Evolutionary conservation across 2,888 invertebrate species (phyloP).

Genomic region (Cosmorhoe ocellata): DNA sequence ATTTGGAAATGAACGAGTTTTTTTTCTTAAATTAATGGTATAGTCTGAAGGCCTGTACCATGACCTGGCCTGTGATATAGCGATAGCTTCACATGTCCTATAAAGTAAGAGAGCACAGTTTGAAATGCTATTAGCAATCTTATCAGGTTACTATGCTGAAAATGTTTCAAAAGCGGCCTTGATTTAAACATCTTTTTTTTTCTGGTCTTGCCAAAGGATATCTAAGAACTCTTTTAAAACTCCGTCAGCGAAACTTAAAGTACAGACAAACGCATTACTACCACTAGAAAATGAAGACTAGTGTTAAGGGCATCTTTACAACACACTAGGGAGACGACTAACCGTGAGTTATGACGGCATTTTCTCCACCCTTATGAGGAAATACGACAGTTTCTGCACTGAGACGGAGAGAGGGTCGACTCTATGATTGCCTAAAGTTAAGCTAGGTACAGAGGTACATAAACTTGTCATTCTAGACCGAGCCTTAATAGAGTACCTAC

Average conservation of each 20-base stretch:
- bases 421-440: slow-evolving; percentile 70
- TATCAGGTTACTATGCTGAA: too few relatives aligned
- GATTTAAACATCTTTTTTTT: too few relatives aligned
- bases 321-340: slow-evolving; percentile 74
- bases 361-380: slow-evolving; percentile 80
- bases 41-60: too few relatives aligned
- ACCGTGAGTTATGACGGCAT: slow-evolving; percentile 78
- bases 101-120: too few relatives aligned
- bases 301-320: slow-evolving; percentile 81
- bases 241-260: slow-evolving; percentile 44
- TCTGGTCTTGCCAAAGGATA: too few relatives aligned
- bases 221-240: background rate
- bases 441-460: slow-evolving; percentile 47
- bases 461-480: slow-evolving; percentile 39
- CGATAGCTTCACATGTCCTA: too few relatives aligned
- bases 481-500: slow-evolving; percentile 29
- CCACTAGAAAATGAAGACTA: slow-evolving; percentile 77
- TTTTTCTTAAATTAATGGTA: too few relatives aligned
- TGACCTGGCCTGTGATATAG: too few relatives aligned
- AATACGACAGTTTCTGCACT: slow-evolving; percentile 75
- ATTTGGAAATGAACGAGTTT: slow-evolving; percentile 1
- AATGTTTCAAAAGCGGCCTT: too few relatives aligned
- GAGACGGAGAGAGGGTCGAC: slow-evolving; percentile 59
- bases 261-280: slow-evolving; percentile 57
- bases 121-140: too few relatives aligned